These are phyloP conservation scores for Meteorus colon DNA, from an alignment of 2,888 invertebrate genomes.

Conservation along the genomic window DNA sequence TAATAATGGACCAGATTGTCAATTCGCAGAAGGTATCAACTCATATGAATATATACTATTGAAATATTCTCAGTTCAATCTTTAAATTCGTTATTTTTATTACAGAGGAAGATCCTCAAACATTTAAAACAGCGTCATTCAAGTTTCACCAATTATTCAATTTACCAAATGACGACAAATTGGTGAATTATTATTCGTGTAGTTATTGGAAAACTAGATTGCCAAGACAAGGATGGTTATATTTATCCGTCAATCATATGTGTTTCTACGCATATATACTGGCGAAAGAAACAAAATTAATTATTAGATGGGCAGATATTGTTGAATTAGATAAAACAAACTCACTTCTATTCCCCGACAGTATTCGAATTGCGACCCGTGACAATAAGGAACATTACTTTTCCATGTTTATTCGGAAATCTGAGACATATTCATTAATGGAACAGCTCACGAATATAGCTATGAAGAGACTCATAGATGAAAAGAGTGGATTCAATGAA, in stretches of 20 bases:
- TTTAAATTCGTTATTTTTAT: conserved; percentile 56
- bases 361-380: conserved; percentile 89
- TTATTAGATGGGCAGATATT: conserved; percentile 93
- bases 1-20: conserved; percentile 79
- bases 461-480: conserved; percentile 95
- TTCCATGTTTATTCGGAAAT: conserved; percentile 91
- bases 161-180: conserved; percentile 93
- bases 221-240: conserved; percentile 97
- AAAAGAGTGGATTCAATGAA: conserved; percentile 92
- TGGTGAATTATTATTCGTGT: conserved; percentile 96
- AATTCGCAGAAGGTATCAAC: conserved; percentile 75
- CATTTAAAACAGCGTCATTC: conserved; percentile 84
- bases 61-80: not conserved
- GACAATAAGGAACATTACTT: conserved; percentile 88
- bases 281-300: conserved; percentile 90
- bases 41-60: too few species aligned
- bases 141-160: conserved; percentile 93
- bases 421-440: conserved; percentile 93
- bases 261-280: conserved; percentile 97
- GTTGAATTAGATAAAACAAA: conserved; percentile 86
- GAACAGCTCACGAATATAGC: conserved; percentile 97
- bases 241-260: conserved; percentile 95
- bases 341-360: conserved; percentile 87
- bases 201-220: conserved; percentile 95
- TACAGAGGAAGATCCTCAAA: conserved; percentile 88